A percentile compares a stretch with the other conserved stretches of the same genome.
Conservation (phyloP, 2,113 vertebrate species). For the Crotalus helleri region DNA sequence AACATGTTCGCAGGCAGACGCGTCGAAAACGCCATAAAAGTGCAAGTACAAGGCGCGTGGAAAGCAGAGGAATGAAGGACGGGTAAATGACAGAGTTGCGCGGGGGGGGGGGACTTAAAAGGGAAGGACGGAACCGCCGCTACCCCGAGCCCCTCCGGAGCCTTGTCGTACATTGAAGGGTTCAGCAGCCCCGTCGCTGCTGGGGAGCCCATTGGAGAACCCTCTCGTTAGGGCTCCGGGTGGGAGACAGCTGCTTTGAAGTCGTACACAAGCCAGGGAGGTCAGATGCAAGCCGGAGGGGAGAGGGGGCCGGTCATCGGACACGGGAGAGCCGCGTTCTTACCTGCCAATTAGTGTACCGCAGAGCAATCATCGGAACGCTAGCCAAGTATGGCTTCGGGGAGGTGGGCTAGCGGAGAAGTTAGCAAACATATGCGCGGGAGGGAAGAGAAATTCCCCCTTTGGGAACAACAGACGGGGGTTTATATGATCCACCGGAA, state of each 20-base stretch:
- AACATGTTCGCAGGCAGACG: background rate
- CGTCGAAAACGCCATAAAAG: background rate
- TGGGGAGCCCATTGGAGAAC: background rate
- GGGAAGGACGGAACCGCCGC: background rate
- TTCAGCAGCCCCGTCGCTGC: background rate
- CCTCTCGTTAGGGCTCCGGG: background rate
- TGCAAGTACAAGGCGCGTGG: background rate
- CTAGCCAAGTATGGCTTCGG: background rate
- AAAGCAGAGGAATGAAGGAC: too few species aligned
- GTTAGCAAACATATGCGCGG: background rate
- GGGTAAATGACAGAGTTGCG: background rate
- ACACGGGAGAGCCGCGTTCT: background rate
- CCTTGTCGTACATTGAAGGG: background rate
- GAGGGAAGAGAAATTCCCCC: background rate
- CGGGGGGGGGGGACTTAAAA: background rate
- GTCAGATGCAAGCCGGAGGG: background rate
- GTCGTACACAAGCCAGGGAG: background rate
- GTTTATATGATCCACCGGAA: background rate
- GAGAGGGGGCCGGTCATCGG: background rate
- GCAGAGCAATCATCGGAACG: background rate
- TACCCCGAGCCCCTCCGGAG: background rate
- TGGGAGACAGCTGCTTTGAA: too few species aligned
- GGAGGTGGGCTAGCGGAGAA: background rate
- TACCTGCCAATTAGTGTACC: background rate
- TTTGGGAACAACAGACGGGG: background rate